Percentiles rank a stretch among this genome's conserved stretches.
Conservation (phyloP, 2,113 vertebrate genomes). For the Pedetes capensis region DNA sequence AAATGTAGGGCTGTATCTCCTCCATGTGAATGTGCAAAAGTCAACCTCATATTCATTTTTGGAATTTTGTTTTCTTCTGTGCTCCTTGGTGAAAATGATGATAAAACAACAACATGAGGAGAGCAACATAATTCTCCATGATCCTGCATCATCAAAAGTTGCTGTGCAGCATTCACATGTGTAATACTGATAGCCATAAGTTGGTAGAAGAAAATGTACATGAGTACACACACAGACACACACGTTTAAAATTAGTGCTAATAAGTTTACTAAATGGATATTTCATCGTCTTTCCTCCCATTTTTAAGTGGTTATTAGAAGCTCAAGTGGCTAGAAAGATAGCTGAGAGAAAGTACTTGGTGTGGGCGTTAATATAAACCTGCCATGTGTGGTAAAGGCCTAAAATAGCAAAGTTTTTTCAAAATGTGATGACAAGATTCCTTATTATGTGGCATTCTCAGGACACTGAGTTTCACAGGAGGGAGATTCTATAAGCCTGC, state of each 20-base stretch:
- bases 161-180: not conserved
- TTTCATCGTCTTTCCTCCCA: not conserved
- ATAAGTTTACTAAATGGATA: not conserved
- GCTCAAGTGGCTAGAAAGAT: not conserved
- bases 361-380: constrained; percentile 12
- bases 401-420: constrained; percentile 16
- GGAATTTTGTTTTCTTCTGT: not conserved
- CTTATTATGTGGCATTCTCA: not conserved
- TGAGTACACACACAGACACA: not conserved
- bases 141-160: not conserved
- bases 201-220: not conserved
- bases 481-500: not conserved
- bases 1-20: not conserved
- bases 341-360: not conserved
- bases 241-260: not conserved
- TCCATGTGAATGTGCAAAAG: not conserved
- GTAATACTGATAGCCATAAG: not conserved
- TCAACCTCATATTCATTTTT: constrained; percentile 6
- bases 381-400: constrained; percentile 14
- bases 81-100: not conserved
- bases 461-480: not conserved
- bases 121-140: not conserved
- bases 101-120: not conserved
- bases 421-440: not conserved
- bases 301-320: not conserved